phyloP scores from a whole-genome alignment of 1,140 invertebrate species.

The Araneus ventricosus region DNA sequence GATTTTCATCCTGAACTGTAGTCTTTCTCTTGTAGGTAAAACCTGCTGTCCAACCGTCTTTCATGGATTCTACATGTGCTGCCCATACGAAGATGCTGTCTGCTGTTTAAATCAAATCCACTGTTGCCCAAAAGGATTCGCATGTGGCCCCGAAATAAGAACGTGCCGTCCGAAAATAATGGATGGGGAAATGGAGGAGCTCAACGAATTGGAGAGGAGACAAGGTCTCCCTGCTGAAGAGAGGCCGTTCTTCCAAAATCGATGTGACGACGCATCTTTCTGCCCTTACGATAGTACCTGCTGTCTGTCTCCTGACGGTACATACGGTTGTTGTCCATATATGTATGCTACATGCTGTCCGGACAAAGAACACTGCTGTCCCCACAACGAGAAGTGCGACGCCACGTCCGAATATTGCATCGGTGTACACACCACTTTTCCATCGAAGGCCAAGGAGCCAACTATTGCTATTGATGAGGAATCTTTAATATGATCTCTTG shows the following conservation, averaged over 20 bases:
- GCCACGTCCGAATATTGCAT: slow-evolving; percentile 27
- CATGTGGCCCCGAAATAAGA: neutral
- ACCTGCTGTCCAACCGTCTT: neutral
- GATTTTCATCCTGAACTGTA: too few relatives aligned
- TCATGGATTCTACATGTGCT: neutral
- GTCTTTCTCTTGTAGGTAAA: neutral
- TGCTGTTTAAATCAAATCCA: neutral
- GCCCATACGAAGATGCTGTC: neutral
- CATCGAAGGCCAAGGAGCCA: too few relatives aligned
- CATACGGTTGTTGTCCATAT: neutral
- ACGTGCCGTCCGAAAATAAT: neutral
- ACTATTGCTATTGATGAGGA: too few relatives aligned
- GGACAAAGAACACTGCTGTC: neutral
- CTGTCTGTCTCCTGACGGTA: neutral
- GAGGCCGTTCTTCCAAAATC: neutral
- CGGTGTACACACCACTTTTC: too few relatives aligned
- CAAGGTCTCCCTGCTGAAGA: neutral
- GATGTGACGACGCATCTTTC: neutral
- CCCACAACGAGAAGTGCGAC: neutral
- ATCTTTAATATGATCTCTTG: too few relatives aligned
- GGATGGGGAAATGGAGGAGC: neutral
- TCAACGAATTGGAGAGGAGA: neutral
- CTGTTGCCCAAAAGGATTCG: neutral
- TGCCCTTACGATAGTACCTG: neutral
- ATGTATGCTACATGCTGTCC: neutral